These are phyloP conservation scores for Chaetophractus vellerosus DNA, from an alignment of 2,797 vertebrate genomes.

Conservation along the genomic window DNA sequence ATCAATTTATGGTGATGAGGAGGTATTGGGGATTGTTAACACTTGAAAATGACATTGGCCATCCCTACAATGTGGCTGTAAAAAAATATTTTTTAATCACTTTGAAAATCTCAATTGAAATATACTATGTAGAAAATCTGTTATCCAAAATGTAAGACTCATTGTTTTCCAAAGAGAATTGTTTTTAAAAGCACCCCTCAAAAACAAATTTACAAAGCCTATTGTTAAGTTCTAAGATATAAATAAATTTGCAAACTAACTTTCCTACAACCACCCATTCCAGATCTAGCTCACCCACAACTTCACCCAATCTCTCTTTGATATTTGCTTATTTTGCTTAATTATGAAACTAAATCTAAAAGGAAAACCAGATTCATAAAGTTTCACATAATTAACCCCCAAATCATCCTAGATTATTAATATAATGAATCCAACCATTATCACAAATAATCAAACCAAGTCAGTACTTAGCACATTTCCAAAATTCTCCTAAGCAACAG, in stretches of 20 bases:
- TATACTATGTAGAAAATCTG: neutral
- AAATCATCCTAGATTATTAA: neutral
- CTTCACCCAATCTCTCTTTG: neutral
- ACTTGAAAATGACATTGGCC: conserved; percentile 32
- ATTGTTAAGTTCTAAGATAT: neutral
- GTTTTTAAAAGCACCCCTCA: neutral
- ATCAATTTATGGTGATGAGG: conserved; percentile 40
- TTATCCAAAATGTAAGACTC: conserved; percentile 56
- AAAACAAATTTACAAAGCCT: neutral
- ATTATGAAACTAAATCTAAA: conserved; percentile 28
- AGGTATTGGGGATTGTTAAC: neutral
- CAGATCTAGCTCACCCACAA: neutral
- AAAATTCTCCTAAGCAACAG: conserved; percentile 46
- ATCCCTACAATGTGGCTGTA: neutral
- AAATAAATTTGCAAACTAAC: conserved; percentile 42
- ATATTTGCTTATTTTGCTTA: neutral
- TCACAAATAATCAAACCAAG: conserved; percentile 33
- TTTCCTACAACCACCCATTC: neutral
- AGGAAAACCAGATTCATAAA: conserved; percentile 1
- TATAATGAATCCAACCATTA: neutral
- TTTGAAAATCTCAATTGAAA: conserved; percentile 44
- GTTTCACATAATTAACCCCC: neutral
- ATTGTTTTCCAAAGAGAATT: conserved; percentile 15
- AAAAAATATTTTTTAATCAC: conserved; percentile 32
- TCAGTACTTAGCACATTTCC: neutral